A percentile compares a stretch with the other conserved stretches of the same genome.
phyloP scores from a whole-genome alignment of 2,888 invertebrate species.

The Lasioglossum leucozonium region DNA sequence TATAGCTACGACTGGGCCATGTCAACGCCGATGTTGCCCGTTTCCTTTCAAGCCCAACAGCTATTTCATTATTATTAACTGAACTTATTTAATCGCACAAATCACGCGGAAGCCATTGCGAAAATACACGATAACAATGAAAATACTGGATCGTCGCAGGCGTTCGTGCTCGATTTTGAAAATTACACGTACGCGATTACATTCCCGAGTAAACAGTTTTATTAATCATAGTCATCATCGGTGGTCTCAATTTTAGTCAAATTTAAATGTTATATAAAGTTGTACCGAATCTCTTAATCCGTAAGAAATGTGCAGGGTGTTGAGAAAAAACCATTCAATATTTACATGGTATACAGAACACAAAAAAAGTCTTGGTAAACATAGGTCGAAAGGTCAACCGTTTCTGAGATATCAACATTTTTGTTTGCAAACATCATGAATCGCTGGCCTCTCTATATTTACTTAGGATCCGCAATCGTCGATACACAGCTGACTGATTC shows the following conservation, averaged over 20 bases:
- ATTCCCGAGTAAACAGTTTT: not conserved
- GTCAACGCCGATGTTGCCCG: not conserved
- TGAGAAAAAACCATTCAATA: no score
- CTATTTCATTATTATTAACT: slow-evolving; percentile 8
- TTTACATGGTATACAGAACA: no score
- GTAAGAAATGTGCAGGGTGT: no score
- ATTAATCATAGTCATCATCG: not conserved
- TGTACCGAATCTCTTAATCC: not conserved
- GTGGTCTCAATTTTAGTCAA: not conserved
- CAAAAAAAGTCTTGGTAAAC: no score
- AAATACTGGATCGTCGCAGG: not conserved
- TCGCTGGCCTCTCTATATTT: no score
- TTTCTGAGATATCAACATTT: no score
- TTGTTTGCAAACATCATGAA: no score
- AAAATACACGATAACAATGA: not conserved
- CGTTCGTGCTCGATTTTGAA: not conserved
- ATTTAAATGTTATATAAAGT: not conserved
- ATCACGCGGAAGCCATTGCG: no score
- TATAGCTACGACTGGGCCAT: not conserved
- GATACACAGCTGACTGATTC: no score
- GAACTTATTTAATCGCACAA: not conserved
- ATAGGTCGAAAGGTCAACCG: no score
- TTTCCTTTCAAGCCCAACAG: not conserved
- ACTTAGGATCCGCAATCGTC: no score
- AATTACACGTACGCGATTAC: no score